Percentiles rank a stretch among this genome's conserved stretches.
Conservation (phyloP, 1,140 invertebrate species). For the Bemisia tabaci region DNA sequence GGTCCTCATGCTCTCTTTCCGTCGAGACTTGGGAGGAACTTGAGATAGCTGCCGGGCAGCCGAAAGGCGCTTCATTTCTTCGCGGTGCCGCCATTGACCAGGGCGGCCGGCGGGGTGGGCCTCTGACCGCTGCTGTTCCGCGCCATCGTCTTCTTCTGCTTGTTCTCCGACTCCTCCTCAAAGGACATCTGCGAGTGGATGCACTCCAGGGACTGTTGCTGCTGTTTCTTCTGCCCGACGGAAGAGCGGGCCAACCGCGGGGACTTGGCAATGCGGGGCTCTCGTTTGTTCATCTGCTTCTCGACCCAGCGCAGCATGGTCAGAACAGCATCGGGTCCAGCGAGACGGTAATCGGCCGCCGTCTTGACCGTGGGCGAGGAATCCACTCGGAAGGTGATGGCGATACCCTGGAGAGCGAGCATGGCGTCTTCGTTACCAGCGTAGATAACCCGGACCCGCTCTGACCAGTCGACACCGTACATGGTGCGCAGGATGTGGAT, state of each 20-base stretch:
- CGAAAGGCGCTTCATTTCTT: not conserved
- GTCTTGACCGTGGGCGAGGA: constrained; percentile 71
- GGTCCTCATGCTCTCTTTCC: no score
- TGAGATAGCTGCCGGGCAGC: no score
- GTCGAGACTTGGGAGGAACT: no score
- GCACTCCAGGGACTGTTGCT: constrained; percentile 11
- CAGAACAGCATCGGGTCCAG: constrained; percentile 73
- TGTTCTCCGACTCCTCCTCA: constrained; percentile 23
- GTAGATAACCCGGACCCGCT: constrained; percentile 78
- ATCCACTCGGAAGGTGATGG: constrained; percentile 75
- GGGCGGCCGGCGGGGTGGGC: not conserved
- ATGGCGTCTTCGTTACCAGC: constrained; percentile 86
- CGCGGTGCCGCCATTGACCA: not conserved
- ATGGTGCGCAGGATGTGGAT: constrained; percentile 79
- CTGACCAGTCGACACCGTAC: constrained; percentile 82
- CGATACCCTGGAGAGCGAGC: constrained; percentile 75
- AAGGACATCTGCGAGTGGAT: constrained; percentile 26
- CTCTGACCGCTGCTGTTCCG: constrained; percentile 3
- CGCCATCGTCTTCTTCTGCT: constrained; percentile 12
- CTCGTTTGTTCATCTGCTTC: constrained; percentile 58
- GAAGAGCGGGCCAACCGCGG: constrained; percentile 7
- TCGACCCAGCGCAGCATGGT: constrained; percentile 83
- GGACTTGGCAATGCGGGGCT: constrained; percentile 35
- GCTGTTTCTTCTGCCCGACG: constrained; percentile 10
- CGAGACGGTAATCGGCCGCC: constrained; percentile 66